Conservation (phyloP, 2,888 invertebrate genomes). For the Drosophila phalerata region DNA sequence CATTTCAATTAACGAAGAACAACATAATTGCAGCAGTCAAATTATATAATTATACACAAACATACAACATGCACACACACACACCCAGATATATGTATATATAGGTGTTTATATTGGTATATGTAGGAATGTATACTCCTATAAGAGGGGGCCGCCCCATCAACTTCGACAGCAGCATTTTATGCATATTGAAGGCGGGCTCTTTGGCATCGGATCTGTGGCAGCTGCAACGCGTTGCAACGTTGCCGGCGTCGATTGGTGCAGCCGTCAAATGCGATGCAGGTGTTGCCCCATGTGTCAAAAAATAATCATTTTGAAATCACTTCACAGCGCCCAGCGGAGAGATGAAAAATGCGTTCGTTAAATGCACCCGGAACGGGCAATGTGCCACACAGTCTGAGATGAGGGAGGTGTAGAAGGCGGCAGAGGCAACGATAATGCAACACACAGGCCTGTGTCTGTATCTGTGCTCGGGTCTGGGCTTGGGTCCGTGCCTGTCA, state of each 20-base stretch:
- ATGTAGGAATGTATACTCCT: background rate
- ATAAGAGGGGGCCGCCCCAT: constrained; percentile 24
- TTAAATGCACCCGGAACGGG: constrained; percentile 56
- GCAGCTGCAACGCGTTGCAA: constrained; percentile 63
- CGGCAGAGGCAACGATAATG: constrained; percentile 16
- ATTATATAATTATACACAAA: constrained; percentile 80
- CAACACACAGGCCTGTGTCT: constrained; percentile 11
- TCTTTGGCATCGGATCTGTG: constrained; percentile 44
- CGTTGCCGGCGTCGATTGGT: constrained; percentile 1
- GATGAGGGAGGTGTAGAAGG: background rate
- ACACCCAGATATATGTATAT: constrained; percentile 2
- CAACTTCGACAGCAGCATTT: constrained; percentile 46
- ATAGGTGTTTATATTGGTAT: background rate
- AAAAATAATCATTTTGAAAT: constrained; percentile 80
- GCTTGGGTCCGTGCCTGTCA: constrained; percentile 15
- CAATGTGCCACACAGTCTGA: constrained; percentile 22
- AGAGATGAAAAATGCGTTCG: constrained; percentile 74
- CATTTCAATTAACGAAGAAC: constrained; percentile 81
- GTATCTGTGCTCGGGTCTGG: background rate
- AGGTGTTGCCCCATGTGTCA: constrained; percentile 80
- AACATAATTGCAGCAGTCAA: constrained; percentile 82
- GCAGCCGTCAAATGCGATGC: constrained; percentile 61
- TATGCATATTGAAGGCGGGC: constrained; percentile 53
- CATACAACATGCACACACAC: constrained; percentile 39
- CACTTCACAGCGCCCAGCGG: constrained; percentile 63